Evolutionary conservation across 2,797 vertebrate species (phyloP).

Genomic region (Microcaecilia unicolor): DNA sequence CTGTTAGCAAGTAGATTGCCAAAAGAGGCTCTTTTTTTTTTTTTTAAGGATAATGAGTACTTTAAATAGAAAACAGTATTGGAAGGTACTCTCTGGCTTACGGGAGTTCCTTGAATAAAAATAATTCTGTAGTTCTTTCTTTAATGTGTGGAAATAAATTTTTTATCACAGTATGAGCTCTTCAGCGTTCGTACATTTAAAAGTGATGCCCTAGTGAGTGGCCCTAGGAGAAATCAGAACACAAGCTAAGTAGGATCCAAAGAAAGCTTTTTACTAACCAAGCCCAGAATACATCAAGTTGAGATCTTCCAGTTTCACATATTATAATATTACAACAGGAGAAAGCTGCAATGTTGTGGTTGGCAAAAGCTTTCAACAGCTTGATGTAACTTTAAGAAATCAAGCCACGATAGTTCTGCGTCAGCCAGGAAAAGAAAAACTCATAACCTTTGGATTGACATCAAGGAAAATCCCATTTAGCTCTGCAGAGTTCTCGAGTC

Average conservation of each 20-base stretch:
- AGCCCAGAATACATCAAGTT: conserved; percentile 31
- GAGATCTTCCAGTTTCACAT: conserved; percentile 25
- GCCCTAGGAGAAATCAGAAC: conserved; percentile 25
- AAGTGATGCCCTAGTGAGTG: conserved; percentile 16
- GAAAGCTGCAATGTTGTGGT: conserved; percentile 32
- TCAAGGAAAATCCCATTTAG: conserved; percentile 35
- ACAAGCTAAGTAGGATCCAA: conserved; percentile 21
- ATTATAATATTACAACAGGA: conserved; percentile 30
- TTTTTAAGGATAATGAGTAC: conserved; percentile 49
- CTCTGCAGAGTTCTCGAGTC: conserved; percentile 21
- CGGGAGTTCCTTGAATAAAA: conserved; percentile 44
- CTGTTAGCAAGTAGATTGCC: conserved; percentile 40
- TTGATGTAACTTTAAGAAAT: conserved; percentile 33
- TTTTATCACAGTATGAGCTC: conserved; percentile 25
- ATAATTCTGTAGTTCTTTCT: conserved; percentile 34
- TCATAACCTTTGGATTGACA: conserved; percentile 26
- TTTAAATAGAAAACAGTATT: conserved; percentile 52
- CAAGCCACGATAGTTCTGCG: conserved; percentile 34
- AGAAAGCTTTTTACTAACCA: conserved; percentile 34
- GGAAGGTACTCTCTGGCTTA: conserved; percentile 41
- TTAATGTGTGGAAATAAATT: conserved; percentile 36
- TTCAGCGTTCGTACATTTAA: conserved; percentile 24
- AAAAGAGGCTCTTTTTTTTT: conserved; percentile 54
- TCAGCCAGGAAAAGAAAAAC: conserved; percentile 38
- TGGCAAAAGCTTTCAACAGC: conserved; percentile 30